Conservation (phyloP, 2,888 invertebrate species). For the Ennomos fuscantarius region DNA sequence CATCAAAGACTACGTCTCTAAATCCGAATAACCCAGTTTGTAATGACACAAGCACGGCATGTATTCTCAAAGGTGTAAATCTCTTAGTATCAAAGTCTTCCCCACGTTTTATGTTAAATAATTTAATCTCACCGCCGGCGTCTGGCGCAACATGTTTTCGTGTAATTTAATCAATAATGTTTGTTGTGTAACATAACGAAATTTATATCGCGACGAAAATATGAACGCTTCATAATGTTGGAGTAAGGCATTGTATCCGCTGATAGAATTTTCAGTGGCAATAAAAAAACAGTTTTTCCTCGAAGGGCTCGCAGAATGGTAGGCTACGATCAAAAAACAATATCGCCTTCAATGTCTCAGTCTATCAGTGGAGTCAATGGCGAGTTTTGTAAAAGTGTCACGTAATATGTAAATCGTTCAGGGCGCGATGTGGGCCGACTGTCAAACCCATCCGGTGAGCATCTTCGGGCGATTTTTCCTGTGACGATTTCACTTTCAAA, state of each 20-base stretch:
- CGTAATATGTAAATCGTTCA: constrained; percentile 84
- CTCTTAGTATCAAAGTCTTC: constrained; percentile 64
- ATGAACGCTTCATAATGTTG: constrained; percentile 37
- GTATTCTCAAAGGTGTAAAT: constrained; percentile 60
- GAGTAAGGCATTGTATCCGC: constrained; percentile 17
- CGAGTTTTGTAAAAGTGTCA: constrained; percentile 79
- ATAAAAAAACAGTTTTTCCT: constrained; percentile 70
- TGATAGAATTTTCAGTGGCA: constrained; percentile 70
- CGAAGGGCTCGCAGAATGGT: constrained; percentile 61
- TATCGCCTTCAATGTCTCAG: constrained; percentile 78
- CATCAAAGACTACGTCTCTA: constrained; percentile 55
- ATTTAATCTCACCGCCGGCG: constrained; percentile 67
- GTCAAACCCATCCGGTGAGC: constrained; percentile 75
- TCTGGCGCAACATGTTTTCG: constrained; percentile 65
- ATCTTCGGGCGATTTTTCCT: constrained; percentile 71
- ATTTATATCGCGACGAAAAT: constrained; percentile 52
- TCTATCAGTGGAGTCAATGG: constrained; percentile 80
- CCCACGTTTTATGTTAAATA: constrained; percentile 68
- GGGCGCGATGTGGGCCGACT: constrained; percentile 81
- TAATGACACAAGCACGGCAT: constrained; percentile 56
- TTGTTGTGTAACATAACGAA: constrained; percentile 54
- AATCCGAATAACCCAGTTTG: constrained; percentile 53
- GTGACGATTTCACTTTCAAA: constrained; percentile 71
- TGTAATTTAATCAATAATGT: constrained; percentile 73
- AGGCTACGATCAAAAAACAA: constrained; percentile 74